phyloP scores from a whole-genome alignment of 2,888 invertebrate genomes.

The Tetramorium bicarinatum region DNA sequence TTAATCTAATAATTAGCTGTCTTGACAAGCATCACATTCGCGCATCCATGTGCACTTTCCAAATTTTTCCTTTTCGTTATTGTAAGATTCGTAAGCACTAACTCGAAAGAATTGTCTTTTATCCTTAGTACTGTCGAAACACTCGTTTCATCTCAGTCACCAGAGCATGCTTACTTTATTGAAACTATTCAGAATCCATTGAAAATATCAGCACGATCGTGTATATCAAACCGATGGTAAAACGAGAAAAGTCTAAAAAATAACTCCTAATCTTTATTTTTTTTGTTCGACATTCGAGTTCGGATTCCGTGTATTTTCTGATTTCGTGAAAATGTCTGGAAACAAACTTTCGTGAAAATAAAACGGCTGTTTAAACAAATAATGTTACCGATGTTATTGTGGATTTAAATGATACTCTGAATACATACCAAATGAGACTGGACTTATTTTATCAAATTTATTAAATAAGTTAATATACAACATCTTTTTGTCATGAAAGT shows the following conservation, averaged over 20 bases:
- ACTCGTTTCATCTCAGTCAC: conserved; percentile 62
- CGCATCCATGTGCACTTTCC: conserved; percentile 38
- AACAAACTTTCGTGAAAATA: too few species aligned
- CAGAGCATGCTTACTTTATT: conserved; percentile 66
- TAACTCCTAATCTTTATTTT: neutral
- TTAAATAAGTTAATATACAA: too few species aligned
- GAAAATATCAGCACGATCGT: conserved; percentile 59
- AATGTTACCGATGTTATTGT: too few species aligned
- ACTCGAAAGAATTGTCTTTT: conserved; percentile 66
- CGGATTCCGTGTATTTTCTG: neutral
- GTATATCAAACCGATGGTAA: neutral
- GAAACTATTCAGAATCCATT: conserved; percentile 65
- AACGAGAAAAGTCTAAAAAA: neutral
- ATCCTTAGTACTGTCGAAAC: conserved; percentile 61
- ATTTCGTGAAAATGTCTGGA: too few species aligned
- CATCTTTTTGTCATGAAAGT: too few species aligned
- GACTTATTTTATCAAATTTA: too few species aligned
- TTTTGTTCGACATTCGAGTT: neutral
- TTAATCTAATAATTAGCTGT: conserved; percentile 12
- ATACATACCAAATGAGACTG: too few species aligned
- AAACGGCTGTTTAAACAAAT: too few species aligned
- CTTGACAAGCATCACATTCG: conserved; percentile 25
- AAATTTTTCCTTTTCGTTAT: conserved; percentile 57
- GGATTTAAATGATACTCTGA: too few species aligned
- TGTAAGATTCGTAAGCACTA: conserved; percentile 37